A percentile compares a stretch with the other conserved stretches of the same genome.
These are phyloP conservation scores for Amphiduros pacificus DNA, from an alignment of 2,888 invertebrate species.

Conservation along the genomic window DNA sequence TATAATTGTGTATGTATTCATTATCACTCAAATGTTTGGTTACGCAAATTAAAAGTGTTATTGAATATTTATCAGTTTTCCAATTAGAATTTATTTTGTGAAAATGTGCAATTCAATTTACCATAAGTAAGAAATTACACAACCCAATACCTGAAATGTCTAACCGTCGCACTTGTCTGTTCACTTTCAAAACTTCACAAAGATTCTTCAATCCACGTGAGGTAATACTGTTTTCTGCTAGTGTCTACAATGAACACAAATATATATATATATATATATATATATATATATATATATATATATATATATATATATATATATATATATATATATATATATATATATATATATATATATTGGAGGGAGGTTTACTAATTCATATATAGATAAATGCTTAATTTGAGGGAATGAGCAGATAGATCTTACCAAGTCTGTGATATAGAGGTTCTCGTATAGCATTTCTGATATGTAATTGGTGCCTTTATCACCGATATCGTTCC, in stretches of 20 bases:
- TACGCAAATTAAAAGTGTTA: no score
- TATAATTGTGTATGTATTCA: no score
- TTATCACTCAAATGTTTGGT: no score
- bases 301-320: background rate
- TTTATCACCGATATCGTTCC: slow-evolving; percentile 40
- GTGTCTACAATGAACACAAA: slow-evolving; percentile 24
- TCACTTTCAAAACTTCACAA: slow-evolving; percentile 32
- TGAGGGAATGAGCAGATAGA: background rate
- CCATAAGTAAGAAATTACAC: no score
- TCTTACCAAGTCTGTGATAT: slow-evolving; percentile 42
- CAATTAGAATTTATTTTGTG: no score
- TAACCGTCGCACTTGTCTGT: slow-evolving; percentile 35
- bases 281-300: background rate
- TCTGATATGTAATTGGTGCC: slow-evolving; percentile 41
- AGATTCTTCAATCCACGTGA: slow-evolving; percentile 35
- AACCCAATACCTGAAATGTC: slow-evolving; percentile 37
- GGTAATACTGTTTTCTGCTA: slow-evolving; percentile 38
- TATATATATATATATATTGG: background rate
- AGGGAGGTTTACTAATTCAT: background rate
- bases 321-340: background rate
- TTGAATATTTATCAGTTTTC: no score
- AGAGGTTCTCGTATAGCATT: slow-evolving; percentile 40
- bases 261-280: background rate
- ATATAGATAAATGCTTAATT: background rate
- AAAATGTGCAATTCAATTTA: no score